Evolutionary conservation across 2,113 vertebrate species (phyloP), one percentile per base, ranked within the genome.

Genomic region (Sebastes schlegelii): DNA sequence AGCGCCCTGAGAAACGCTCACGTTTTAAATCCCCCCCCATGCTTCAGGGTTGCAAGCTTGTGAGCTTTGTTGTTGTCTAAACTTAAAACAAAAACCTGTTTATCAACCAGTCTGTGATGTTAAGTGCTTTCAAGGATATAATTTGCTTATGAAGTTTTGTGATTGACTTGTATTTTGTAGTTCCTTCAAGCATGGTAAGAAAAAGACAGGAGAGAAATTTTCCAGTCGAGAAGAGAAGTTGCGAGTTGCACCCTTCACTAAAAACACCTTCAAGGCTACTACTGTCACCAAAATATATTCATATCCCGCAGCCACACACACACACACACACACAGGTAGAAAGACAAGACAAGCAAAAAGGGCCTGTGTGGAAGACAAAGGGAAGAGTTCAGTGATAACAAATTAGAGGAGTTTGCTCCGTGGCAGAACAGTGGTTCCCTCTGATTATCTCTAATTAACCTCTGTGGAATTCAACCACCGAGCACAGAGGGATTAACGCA

Each of bases 361-460:
- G 46, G 23, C 79, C 62, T 74, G 60, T 75, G 55, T 71, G 61
- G 75, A 77, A 88, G 73, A 93, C 86, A 91, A 90, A 89, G 80
- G 63, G 73, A 82, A 82, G 79, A 89, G 88, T 90, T 78, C 87
- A 76, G 86, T 76, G 82, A 89, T 92, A 93, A 92, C 91, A 91
- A 94, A 88, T 88, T 79, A 89, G 86, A 65, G 68, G 60, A 83
- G 79, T 89, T 92, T 71, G 82, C 84, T 86, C 73, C 88, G 86
- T 91, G 86, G 88, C 88, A 92, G 92, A 94, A 93, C 89, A 92
- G 76, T 87, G 88, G 84, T 90, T 93, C 84, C 86, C 63, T 89
- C 92, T 93, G 88, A 95, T 95, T 93, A 92, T 88, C 88, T 88
- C 87, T 93, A 95, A 96, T 95, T 94, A 95, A 94, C 93, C 95